Base-by-base conservation (phyloP, 37 sponge, comb jelly and placozoan genomes). In the Agelas oroides region DNA sequence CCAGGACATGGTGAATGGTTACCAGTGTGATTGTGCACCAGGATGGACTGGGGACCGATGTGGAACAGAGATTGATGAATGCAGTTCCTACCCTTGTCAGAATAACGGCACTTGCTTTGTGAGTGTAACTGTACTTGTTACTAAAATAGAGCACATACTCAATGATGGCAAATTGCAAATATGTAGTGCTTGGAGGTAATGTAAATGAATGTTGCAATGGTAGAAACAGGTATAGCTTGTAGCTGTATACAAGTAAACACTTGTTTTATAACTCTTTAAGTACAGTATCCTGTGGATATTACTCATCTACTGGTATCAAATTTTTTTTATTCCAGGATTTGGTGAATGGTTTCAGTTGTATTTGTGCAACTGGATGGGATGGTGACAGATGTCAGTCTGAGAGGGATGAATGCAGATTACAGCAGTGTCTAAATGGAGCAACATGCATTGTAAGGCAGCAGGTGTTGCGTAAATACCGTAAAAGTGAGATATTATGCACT, bases 341-440 rank as follows among this genome's bases (percentile, higher is more conserved):
- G 25, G 67, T 79, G 79, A 66, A 66, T 79, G 68, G 27, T 3
- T 64, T 24, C 14, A 30, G 1, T 3, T 85, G 86, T 59, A 32
- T 53, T 55, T 85, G 86, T 85, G 3, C 24, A 19, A 46, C 41
- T 35, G 86, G 86, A 12, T 85, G 37, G 53, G 2, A 8, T 14
- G 86, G 86, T 46, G 58, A 77, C 6, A 20, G 53, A 11, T 85
- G 86, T 65, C 11, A 38, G 16, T 32, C 1, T 5, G 53, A 87
- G 21, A 31, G 73, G 12, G 75, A 87, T 80, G 81, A 87, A 21
- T 87, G 88, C 63, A 55, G 11, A 14, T 20, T 34, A 54, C 33
- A 57, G 39, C 66, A 55, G 6, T 87, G 88, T 74, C 53, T 30
- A 28, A 87, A 87, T 73, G 81, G 81, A 54, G 87, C 74, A 20